Evolutionary conservation across 2,113 vertebrate species (phyloP).

Genomic region (Stegastes partitus): DNA sequence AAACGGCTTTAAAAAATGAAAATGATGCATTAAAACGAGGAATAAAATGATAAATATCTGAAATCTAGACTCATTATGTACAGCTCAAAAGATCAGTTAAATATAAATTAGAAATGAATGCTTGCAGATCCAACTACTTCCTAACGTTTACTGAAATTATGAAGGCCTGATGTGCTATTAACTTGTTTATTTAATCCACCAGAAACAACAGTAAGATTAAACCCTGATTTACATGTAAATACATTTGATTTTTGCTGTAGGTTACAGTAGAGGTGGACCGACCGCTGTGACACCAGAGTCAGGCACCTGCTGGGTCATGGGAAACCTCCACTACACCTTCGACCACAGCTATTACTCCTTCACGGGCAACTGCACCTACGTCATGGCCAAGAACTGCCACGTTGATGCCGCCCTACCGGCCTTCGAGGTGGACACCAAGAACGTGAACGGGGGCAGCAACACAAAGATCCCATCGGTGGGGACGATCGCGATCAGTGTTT

Average conservation of each 20-base stretch:
- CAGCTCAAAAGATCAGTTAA: too few relatives aligned
- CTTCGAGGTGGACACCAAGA: conserved; percentile 65
- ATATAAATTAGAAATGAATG: too few relatives aligned
- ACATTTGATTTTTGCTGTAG: background rate
- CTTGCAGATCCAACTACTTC: too few relatives aligned
- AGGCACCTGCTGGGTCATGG: conserved; percentile 68
- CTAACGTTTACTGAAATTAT: too few relatives aligned
- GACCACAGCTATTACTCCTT: conserved; percentile 64
- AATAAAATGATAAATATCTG: too few relatives aligned
- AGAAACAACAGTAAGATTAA: too few relatives aligned
- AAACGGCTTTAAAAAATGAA: too few relatives aligned
- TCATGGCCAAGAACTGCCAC: conserved; percentile 62
- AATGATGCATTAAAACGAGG: too few relatives aligned
- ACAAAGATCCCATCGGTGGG: conserved; percentile 62
- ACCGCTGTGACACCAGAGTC: conserved; percentile 40
- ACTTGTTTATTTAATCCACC: background rate
- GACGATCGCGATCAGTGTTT: conserved; percentile 71
- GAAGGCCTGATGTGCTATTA: too few relatives aligned
- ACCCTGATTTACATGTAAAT: too few relatives aligned
- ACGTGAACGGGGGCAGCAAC: conserved; percentile 48
- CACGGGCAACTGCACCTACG: conserved; percentile 73
- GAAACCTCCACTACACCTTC: conserved; percentile 70
- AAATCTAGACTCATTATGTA: too few relatives aligned
- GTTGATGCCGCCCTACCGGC: conserved; percentile 26
- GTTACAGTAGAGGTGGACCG: conserved; percentile 24